phyloP scores from a whole-genome alignment of 2,113 vertebrate genomes.

The Rhinopomastus cyanomelas region DNA sequence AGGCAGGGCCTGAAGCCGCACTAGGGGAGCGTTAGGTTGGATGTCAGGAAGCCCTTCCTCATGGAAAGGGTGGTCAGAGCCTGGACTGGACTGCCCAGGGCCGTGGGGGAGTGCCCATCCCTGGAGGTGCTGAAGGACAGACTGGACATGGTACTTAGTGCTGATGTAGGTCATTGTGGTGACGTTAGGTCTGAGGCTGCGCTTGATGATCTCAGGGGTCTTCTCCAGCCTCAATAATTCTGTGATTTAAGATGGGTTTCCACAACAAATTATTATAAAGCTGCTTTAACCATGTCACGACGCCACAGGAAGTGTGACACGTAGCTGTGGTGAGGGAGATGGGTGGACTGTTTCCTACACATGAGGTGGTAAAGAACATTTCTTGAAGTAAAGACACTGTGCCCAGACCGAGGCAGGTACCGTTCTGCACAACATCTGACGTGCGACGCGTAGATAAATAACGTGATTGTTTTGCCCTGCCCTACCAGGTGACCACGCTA shows the following conservation, averaged over 20 bases:
- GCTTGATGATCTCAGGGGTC: no score
- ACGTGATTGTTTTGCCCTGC: not conserved
- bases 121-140: no score
- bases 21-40: no score
- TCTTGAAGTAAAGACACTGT: not conserved
- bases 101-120: no score
- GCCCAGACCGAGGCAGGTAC: not conserved
- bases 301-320: not conserved
- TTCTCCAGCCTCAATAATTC: no score
- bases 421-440: not conserved
- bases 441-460: not conserved
- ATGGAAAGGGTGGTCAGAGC: no score
- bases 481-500: slow-evolving; percentile 74
- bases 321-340: not conserved
- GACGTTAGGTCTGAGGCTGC: no score
- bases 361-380: not conserved
- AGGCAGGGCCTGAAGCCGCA: no score
- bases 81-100: no score
- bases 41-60: no score
- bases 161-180: no score
- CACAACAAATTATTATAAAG: not conserved
- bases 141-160: no score
- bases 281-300: not conserved
- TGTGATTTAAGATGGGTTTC: not conserved
- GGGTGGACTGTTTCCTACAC: not conserved